Percentiles rank a stretch among this genome's conserved stretches.
These are phyloP conservation scores for Polylopha cassiicola DNA, from an alignment of 2,888 invertebrate species.

Conservation along the genomic window DNA sequence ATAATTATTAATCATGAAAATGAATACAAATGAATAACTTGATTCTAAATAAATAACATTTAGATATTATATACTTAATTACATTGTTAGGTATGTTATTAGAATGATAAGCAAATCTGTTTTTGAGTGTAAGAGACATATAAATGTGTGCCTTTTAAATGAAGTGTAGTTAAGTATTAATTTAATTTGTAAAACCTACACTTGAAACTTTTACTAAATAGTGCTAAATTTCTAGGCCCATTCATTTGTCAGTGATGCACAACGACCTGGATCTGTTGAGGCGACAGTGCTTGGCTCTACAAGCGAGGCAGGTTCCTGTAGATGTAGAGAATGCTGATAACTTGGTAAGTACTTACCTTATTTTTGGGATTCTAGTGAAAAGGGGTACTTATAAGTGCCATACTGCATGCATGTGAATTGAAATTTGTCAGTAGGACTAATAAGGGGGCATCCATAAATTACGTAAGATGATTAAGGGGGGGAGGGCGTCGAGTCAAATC, in stretches of 20 bases:
- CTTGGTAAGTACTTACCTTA: slow-evolving; percentile 38
- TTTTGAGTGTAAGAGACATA: too few species aligned
- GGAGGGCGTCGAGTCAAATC: too few species aligned
- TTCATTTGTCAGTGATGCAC: slow-evolving; percentile 51
- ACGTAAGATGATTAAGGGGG: too few species aligned
- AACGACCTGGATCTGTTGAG: slow-evolving; percentile 45
- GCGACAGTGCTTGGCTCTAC: slow-evolving; percentile 50
- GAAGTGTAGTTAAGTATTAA: not conserved
- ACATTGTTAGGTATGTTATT: too few species aligned
- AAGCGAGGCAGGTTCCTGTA: slow-evolving; percentile 35
- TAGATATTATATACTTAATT: too few species aligned
- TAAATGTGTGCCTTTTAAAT: too few species aligned
- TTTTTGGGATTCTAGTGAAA: not conserved
- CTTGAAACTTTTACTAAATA: not conserved
- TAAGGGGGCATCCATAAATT: too few species aligned
- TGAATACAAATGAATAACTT: not conserved
- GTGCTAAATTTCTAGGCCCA: slow-evolving; percentile 43
- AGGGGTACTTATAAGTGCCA: too few species aligned
- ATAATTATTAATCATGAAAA: slow-evolving; percentile 1
- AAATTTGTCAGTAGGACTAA: too few species aligned
- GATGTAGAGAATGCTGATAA: slow-evolving; percentile 38
- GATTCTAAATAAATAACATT: not conserved
- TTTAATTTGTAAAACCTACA: not conserved
- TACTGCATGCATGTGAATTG: too few species aligned
- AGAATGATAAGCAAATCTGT: too few species aligned